phyloP scores from a whole-genome alignment of 2,113 vertebrate species.

The Crotalus tigris region DNA sequence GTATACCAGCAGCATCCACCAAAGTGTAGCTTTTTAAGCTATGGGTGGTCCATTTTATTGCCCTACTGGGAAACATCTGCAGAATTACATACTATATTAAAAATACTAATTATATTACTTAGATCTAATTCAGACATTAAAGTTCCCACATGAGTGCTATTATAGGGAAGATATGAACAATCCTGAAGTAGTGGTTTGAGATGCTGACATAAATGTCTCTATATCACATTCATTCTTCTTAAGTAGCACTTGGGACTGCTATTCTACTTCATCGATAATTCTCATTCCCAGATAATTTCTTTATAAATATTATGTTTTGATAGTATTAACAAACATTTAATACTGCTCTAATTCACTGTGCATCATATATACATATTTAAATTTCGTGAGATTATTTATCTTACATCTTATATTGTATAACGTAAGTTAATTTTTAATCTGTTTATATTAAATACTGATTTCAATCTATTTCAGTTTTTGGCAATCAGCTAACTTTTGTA shows the following conservation, averaged over 20 bases:
- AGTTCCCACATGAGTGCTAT: not conserved
- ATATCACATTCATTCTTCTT: not conserved
- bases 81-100: not conserved
- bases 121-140: not conserved
- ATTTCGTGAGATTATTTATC: not conserved
- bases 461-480: not conserved
- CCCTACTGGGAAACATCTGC: not conserved
- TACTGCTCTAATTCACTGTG: not conserved
- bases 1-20: not conserved
- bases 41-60: not conserved
- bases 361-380: not conserved
- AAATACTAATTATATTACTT: not conserved
- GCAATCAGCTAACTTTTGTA: not conserved
- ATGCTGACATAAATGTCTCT: not conserved
- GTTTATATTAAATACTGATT: not conserved
- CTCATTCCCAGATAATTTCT: not conserved
- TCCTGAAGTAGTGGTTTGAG: not conserved
- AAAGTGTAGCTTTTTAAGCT: not conserved
- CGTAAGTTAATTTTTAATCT: not conserved
- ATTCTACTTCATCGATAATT: not conserved
- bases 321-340: not conserved
- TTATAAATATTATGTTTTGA: not conserved
- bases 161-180: not conserved
- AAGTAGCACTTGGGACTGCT: not conserved
- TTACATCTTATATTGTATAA: not conserved